A percentile compares a stretch with the other conserved stretches of the same genome.
These are phyloP conservation scores for Octonoba sinensis DNA, from an alignment of 2,888 invertebrate genomes.

Conservation along the genomic window DNA sequence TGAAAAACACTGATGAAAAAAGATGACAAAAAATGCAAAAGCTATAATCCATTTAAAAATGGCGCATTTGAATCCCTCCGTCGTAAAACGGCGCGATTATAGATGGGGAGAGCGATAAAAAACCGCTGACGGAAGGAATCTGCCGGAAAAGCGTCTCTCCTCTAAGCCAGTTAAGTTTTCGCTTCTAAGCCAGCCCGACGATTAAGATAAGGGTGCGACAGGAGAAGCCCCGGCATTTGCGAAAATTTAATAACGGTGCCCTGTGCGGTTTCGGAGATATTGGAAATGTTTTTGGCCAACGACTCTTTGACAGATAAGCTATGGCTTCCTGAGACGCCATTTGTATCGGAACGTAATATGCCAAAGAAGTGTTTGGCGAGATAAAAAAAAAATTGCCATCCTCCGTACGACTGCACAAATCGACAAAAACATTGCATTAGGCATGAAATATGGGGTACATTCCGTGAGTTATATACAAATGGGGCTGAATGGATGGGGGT, in stretches of 20 bases:
- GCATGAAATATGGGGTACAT: too few relatives aligned
- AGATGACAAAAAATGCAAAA: neutral
- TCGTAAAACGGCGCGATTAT: conserved; percentile 8
- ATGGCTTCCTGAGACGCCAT: too few relatives aligned
- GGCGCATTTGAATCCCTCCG: conserved; percentile 9
- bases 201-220: conserved; percentile 13
- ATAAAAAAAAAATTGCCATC: too few relatives aligned
- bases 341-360: too few relatives aligned
- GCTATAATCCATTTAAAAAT: conserved; percentile 21
- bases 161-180: conserved; percentile 32
- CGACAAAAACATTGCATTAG: too few relatives aligned
- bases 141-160: neutral
- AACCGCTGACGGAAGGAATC: conserved; percentile 28
- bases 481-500: too few relatives aligned
- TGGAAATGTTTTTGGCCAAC: too few relatives aligned
- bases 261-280: conserved; percentile 30
- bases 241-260: conserved; percentile 49
- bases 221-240: conserved; percentile 33
- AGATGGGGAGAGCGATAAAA: conserved; percentile 31
- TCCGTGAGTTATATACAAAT: too few relatives aligned
- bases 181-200: conserved; percentile 13
- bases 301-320: too few relatives aligned
- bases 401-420: too few relatives aligned
- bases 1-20: too few relatives aligned
- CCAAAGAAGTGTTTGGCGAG: too few relatives aligned